Evolutionary conservation across 2,113 vertebrate species (phyloP), one percentile per base, ranked within the genome.

Genomic region (Pipra filicauda): DNA sequence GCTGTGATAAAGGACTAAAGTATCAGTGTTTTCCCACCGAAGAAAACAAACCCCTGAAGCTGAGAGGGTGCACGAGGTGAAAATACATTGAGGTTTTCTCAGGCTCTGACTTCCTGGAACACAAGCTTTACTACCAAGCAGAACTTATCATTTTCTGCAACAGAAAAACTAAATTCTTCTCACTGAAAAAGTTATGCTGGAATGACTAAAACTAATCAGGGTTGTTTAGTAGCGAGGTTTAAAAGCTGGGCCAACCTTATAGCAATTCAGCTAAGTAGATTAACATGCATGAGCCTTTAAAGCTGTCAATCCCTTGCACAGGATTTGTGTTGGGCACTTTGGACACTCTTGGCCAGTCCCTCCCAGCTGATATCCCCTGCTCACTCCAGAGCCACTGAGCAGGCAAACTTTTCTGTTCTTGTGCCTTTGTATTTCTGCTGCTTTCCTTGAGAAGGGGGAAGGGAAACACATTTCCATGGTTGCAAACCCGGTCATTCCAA

Each of bases 401-500:
- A 23, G 4, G 15, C 15, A 57, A 69, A 88, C 35, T 51, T 41
- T 8, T 44, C 48, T 46, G 4, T 44, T 55, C 58, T n/a, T 17
- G n/a, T 31, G 17, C n/a, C 62, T 66, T 70, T 72, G 27, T 62
- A 14, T 51, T 58, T 65, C 3, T 5, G 24, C 70, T 66, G 21
- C 1, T 70, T 79, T 62, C 75, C 65, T 28, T 4, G 39, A 61
- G 65, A 26, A 48, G 21, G 22, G 35, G 70, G 39, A 57, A 87
- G 77, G 65, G 49, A 70, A 91, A 39, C n/a, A 22, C 18, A 65
- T 59, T 71, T 70, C 83, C 43, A 55, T 76, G 48, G 83, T 51
- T 93, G 86, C 72, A 74, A 92, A 86, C 54, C 9, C 37, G 27
- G 82, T 33, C 58, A 62, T 95, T 85, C 74, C 31, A 41, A 85